phyloP scores from a whole-genome alignment of 64 coral and sea anemone genomes.

The Pachyseris speciosa region DNA sequence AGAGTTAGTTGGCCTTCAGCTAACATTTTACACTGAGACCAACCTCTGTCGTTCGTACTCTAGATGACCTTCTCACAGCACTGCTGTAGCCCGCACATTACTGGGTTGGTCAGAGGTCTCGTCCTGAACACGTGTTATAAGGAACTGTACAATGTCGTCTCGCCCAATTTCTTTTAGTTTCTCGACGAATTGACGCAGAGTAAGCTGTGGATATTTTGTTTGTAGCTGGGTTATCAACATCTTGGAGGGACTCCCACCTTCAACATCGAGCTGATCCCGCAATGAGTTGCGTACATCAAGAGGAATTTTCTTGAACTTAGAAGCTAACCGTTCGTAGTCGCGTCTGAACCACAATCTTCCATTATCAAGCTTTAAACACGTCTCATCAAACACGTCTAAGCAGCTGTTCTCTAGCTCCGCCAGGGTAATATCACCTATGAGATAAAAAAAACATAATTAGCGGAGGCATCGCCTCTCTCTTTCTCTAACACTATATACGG shows the following conservation, averaged over 20 bases:
- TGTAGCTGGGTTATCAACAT: not conserved
- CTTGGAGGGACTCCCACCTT: constrained; percentile 4
- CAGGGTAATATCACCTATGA: not conserved
- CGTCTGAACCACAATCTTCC: not conserved
- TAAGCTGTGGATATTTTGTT: not conserved
- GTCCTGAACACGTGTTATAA: too few relatives aligned
- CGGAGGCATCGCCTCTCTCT: too few relatives aligned
- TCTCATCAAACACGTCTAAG: not conserved
- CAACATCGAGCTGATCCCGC: not conserved
- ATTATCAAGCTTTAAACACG: not conserved
- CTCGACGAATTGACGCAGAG: not conserved
- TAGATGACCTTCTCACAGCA: too few relatives aligned
- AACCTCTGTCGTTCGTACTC: too few relatives aligned
- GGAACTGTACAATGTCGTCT: not conserved
- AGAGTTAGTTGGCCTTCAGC: too few relatives aligned
- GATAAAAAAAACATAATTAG: not conserved
- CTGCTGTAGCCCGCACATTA: too few relatives aligned
- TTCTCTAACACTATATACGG: too few relatives aligned
- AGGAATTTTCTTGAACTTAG: not conserved
- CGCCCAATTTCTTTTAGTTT: constrained; percentile 3
- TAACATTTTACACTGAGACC: too few relatives aligned
- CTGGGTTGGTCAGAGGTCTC: too few relatives aligned
- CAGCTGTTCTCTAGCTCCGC: not conserved
- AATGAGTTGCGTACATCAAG: not conserved
- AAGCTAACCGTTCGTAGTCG: constrained; percentile 6